Percentiles rank a stretch among this genome's conserved stretches.
phyloP scores from a whole-genome alignment of 2,797 vertebrate genomes.

The Artibeus jamaicensis region DNA sequence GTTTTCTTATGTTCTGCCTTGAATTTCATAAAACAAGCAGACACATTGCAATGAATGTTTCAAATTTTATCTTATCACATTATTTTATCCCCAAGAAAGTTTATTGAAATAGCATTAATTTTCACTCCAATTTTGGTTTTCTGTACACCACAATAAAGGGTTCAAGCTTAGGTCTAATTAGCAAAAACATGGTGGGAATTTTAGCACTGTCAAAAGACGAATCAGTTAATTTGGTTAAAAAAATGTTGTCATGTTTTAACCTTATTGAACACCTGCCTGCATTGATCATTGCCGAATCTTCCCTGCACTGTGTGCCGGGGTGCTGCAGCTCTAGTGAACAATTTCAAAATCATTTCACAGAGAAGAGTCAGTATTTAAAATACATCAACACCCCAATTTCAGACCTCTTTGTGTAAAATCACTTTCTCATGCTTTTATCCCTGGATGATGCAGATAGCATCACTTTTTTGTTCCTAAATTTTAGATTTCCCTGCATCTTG shows the following conservation, averaged over 20 bases:
- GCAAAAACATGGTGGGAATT: background rate
- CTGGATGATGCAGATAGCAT: background rate
- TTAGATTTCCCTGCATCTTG: slow-evolving; percentile 60
- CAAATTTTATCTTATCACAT: background rate
- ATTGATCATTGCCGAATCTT: background rate
- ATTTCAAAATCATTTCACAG: background rate
- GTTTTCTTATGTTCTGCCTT: background rate
- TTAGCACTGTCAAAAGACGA: background rate
- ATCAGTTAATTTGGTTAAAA: slow-evolving; percentile 21
- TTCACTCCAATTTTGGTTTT: background rate
- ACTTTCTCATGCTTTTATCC: slow-evolving; percentile 10
- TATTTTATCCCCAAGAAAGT: background rate
- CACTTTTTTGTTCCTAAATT: background rate
- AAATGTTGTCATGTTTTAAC: background rate
- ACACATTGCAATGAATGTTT: background rate
- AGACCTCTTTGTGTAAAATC: slow-evolving; percentile 4
- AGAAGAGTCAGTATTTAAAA: slow-evolving; percentile 3
- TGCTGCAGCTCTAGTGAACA: background rate
- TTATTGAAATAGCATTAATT: background rate
- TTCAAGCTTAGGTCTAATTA: background rate
- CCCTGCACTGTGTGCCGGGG: background rate
- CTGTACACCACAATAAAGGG: background rate
- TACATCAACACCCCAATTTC: background rate
- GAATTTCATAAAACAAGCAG: slow-evolving; percentile 12
- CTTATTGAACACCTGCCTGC: background rate